Evolutionary conservation across 2,888 invertebrate species (phyloP).

Genomic region (Tenthredo amoena): DNA sequence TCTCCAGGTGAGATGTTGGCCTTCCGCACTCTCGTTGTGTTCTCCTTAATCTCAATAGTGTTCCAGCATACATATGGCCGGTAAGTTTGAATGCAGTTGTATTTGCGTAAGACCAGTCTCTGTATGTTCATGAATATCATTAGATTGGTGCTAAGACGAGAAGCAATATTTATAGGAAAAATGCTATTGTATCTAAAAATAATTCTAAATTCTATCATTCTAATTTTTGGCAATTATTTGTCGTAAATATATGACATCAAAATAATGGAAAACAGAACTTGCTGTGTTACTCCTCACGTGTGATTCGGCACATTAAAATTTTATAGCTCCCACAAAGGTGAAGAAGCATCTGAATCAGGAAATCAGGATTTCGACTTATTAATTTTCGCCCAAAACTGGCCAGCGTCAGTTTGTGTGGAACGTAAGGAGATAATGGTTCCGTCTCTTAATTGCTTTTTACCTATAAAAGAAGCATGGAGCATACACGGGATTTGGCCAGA

Average conservation of each 20-base stretch:
- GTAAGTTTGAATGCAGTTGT: background rate
- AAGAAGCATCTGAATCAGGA: background rate
- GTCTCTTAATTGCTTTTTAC: slow-evolving; percentile 83
- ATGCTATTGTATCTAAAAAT: too few relatives aligned
- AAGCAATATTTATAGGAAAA: background rate
- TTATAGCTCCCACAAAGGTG: background rate
- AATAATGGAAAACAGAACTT: too few relatives aligned
- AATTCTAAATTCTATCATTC: too few relatives aligned
- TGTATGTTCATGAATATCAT: background rate
- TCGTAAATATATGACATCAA: too few relatives aligned
- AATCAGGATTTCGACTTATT: slow-evolving; percentile 85
- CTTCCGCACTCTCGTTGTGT: background rate
- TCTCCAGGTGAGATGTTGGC: background rate
- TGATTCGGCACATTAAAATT: background rate
- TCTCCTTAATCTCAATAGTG: background rate
- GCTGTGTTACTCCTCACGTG: background rate
- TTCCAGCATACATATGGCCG: background rate
- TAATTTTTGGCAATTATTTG: too few relatives aligned
- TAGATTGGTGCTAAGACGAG: background rate
- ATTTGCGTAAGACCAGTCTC: background rate
- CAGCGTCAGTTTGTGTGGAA: slow-evolving; percentile 85
- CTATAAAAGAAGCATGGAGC: slow-evolving; percentile 85
- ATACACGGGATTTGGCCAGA: slow-evolving; percentile 93
- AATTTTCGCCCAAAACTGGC: slow-evolving; percentile 92
- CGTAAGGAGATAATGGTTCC: slow-evolving; percentile 83